A percentile compares a stretch with the other conserved stretches of the same genome.
These are phyloP conservation scores for Geothlypis trichas DNA, from an alignment of 2,113 vertebrate species.

Conservation along the genomic window DNA sequence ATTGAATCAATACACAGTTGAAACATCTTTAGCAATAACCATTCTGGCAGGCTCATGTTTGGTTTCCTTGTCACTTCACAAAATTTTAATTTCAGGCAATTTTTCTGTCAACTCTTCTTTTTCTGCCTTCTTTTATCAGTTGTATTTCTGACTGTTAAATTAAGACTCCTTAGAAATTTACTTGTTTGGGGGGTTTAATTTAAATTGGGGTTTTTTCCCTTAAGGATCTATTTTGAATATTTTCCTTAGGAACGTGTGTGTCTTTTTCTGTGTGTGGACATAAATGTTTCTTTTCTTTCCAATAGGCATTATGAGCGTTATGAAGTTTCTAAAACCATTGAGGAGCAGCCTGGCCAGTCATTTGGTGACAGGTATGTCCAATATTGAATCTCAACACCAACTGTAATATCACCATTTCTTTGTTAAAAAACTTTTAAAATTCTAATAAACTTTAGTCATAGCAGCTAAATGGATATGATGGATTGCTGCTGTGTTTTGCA, in stretches of 20 bases:
- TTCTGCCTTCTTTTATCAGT: neutral
- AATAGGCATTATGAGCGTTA: slow-evolving; percentile 47
- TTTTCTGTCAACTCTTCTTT: neutral
- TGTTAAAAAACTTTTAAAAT: neutral
- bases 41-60: neutral
- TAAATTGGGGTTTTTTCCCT: neutral
- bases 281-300: neutral
- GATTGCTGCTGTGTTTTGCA: neutral
- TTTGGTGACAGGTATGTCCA: slow-evolving; percentile 39
- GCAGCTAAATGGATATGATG: neutral
- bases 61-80: neutral
- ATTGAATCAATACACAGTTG: neutral
- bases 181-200: neutral
- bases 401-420: neutral
- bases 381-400: neutral
- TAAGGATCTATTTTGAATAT: neutral
- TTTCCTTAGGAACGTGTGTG: neutral
- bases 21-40: neutral
- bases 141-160: neutral
- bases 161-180: neutral
- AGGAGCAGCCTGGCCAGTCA: slow-evolving; percentile 18
- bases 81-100: neutral
- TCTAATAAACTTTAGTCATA: neutral
- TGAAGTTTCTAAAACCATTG: slow-evolving; percentile 45
- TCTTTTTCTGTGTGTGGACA: neutral